Conservation (phyloP, 2,113 vertebrate genomes). For the Anser brachyrhynchus region DNA sequence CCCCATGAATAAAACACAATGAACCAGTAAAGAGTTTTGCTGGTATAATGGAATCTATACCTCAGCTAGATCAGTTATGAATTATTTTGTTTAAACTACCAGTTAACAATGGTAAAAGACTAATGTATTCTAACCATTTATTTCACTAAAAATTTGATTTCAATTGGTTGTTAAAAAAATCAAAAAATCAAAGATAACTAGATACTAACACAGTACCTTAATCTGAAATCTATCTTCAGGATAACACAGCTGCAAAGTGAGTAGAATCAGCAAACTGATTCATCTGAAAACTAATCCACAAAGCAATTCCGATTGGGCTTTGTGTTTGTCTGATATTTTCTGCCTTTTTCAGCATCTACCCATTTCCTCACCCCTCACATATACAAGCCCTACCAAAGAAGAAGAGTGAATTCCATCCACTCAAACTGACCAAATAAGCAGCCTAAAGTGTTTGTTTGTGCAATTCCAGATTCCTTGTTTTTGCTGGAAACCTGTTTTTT, state of each 20-base stretch:
- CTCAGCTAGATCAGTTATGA: background rate
- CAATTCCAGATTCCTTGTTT: background rate
- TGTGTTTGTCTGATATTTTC: background rate
- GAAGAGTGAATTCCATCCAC: background rate
- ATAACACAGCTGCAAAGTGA: background rate
- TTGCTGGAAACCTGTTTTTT: background rate
- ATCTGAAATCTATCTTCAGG: background rate
- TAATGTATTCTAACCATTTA: background rate
- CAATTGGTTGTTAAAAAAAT: background rate
- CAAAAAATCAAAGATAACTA: too few relatives aligned
- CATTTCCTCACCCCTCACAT: background rate
- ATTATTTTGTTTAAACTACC: background rate
- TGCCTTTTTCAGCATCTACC: background rate
- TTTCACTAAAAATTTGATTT: background rate
- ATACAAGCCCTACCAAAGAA: background rate
- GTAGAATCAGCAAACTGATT: background rate
- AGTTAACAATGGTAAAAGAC: background rate
- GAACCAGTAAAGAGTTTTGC: background rate
- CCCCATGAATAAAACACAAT: too few relatives aligned
- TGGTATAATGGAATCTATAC: background rate
- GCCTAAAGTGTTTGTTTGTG: background rate
- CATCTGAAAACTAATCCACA: background rate
- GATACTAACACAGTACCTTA: background rate
- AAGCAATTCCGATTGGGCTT: accelerated
- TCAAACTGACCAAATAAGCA: background rate